These are phyloP conservation scores for Listronotus oregonensis DNA, from an alignment of 1,140 invertebrate genomes.

Conservation along the genomic window DNA sequence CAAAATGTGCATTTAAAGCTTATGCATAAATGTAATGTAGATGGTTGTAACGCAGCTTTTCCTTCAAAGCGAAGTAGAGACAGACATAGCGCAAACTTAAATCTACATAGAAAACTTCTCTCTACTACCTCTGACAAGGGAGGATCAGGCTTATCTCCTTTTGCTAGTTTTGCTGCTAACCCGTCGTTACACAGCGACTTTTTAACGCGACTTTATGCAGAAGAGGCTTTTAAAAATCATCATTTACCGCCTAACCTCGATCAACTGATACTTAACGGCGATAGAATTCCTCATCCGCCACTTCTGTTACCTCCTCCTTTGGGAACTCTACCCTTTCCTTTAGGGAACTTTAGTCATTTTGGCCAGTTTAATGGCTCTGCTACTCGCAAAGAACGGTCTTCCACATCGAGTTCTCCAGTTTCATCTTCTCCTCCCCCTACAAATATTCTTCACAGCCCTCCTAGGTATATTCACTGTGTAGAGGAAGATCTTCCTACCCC, in stretches of 20 bases:
- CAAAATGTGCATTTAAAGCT: constrained; percentile 95
- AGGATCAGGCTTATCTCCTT: constrained; percentile 51
- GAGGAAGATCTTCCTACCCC: constrained; percentile 63
- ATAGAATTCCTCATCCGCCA: constrained; percentile 58
- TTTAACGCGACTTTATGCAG: constrained; percentile 78
- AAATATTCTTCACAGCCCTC: constrained; percentile 39
- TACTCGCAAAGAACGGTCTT: constrained; percentile 52
- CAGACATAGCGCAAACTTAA: constrained; percentile 89
- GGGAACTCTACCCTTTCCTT: constrained; percentile 52
- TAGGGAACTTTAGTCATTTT: constrained; percentile 58
- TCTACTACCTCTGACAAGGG: constrained; percentile 68
- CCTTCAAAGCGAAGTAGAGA: constrained; percentile 93
- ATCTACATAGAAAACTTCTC: constrained; percentile 86
- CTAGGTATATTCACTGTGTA: constrained; percentile 56
- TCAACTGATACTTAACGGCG: constrained; percentile 56
- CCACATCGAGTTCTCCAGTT: constrained; percentile 55
- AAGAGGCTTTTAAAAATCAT: constrained; percentile 60
- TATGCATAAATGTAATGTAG: constrained; percentile 94
- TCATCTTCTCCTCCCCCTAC: constrained; percentile 48
- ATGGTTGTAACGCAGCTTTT: constrained; percentile 95
- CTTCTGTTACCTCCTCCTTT: constrained; percentile 58
- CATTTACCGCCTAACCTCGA: constrained; percentile 55
- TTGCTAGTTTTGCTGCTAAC: constrained; percentile 58
- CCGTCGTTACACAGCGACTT: constrained; percentile 76
- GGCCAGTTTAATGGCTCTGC: constrained; percentile 52